Evolutionary conservation across 2,797 vertebrate genomes (phyloP).

Genomic region (Babyrousa celebensis): DNA sequence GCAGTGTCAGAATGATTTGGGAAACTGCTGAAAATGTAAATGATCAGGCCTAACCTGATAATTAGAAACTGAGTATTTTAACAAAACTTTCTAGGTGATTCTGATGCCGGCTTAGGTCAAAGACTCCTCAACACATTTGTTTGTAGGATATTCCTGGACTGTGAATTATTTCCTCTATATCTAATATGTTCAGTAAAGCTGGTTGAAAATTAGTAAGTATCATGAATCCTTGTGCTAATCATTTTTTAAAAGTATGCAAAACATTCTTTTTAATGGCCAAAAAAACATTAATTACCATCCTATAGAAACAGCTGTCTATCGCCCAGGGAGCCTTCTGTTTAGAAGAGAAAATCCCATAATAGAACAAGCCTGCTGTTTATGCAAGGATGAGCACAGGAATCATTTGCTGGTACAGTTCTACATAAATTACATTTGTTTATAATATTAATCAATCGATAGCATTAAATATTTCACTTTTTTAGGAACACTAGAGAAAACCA

Average conservation of each 20-base stretch:
- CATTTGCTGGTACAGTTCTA: conserved; percentile 52
- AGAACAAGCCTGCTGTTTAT: conserved; percentile 57
- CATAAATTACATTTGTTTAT: conserved; percentile 74
- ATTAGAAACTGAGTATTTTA: neutral
- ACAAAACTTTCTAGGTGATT: neutral
- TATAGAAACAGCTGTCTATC: conserved; percentile 65
- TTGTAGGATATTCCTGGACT: neutral
- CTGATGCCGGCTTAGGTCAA: neutral
- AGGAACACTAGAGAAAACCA: conserved; percentile 52
- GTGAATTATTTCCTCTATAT: neutral
- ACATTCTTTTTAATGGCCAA: conserved; percentile 53
- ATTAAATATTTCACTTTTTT: conserved; percentile 73
- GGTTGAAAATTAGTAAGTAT: conserved; percentile 65
- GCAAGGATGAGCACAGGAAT: conserved; percentile 16
- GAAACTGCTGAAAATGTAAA: conserved; percentile 8
- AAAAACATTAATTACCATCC: conserved; percentile 72
- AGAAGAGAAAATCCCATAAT: conserved; percentile 71
- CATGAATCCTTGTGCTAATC: conserved; percentile 23
- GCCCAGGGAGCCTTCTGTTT: conserved; percentile 57
- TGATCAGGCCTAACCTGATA: neutral
- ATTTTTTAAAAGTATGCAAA: conserved; percentile 58
- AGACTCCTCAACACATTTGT: neutral
- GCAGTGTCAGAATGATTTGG: neutral
- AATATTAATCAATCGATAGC: conserved; percentile 68
- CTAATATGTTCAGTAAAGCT: neutral